Conservation (phyloP, 1,140 invertebrate species). For the Apolygus lucorum region DNA sequence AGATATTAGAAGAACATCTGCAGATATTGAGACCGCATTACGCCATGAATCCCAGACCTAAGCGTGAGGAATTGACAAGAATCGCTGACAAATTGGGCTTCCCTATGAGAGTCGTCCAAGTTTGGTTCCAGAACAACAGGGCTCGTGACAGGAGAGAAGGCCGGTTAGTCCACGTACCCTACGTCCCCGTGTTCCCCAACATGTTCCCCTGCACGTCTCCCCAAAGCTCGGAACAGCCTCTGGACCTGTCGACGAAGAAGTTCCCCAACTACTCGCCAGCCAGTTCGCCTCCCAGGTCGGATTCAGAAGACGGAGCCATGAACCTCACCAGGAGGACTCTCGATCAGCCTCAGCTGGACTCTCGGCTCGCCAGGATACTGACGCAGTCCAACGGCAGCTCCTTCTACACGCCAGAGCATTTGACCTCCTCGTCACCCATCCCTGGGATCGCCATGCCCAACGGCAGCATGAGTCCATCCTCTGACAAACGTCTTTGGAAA, state of each 20-base stretch:
- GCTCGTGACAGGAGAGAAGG: slow-evolving; percentile 78
- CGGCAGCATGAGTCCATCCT: slow-evolving; percentile 30
- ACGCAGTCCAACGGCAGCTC: slow-evolving; percentile 30
- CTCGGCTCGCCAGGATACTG: slow-evolving; percentile 42
- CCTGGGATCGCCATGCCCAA: slow-evolving; percentile 14
- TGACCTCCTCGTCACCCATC: slow-evolving; percentile 28
- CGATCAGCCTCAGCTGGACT: slow-evolving; percentile 22
- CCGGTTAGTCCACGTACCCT: slow-evolving; percentile 48
- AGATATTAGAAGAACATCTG: slow-evolving; percentile 89
- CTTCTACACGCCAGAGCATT: slow-evolving; percentile 22
- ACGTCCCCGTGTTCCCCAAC: slow-evolving; percentile 33
- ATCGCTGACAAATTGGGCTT: slow-evolving; percentile 85
- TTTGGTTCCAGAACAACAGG: slow-evolving; percentile 97
- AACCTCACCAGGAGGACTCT: slow-evolving; percentile 30
- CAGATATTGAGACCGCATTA: slow-evolving; percentile 81
- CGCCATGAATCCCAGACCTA: slow-evolving; percentile 78
- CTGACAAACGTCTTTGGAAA: slow-evolving; percentile 49
- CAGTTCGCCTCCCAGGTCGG: slow-evolving; percentile 36
- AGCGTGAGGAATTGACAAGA: slow-evolving; percentile 81
- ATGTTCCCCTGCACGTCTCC: slow-evolving; percentile 24
- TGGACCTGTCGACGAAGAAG: slow-evolving; percentile 80
- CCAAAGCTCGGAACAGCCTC: slow-evolving; percentile 57
- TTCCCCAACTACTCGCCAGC: slow-evolving; percentile 41
- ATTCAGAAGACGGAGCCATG: slow-evolving; percentile 32
- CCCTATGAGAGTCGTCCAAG: slow-evolving; percentile 86